phyloP scores from a whole-genome alignment of 2,888 invertebrate species.

The Eurytoma californica region DNA sequence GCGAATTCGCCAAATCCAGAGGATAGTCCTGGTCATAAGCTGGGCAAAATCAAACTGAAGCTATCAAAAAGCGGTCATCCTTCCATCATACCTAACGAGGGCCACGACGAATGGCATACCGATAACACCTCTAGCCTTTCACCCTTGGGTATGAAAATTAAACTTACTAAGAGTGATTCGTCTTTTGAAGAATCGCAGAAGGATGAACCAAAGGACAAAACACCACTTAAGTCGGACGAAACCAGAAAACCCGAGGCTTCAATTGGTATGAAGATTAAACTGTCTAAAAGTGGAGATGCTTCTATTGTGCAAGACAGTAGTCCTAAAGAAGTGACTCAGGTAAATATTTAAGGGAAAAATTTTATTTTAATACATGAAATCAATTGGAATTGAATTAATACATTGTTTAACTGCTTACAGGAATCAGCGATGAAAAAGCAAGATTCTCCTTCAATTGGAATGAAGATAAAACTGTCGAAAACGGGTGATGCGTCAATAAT shows the following conservation, averaged over 20 bases:
- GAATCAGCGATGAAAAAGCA: slow-evolving; percentile 43
- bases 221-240: slow-evolving; percentile 60
- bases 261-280: slow-evolving; percentile 71
- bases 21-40: slow-evolving; percentile 74
- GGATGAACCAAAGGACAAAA: slow-evolving; percentile 34
- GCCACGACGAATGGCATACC: slow-evolving; percentile 64
- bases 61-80: slow-evolving; percentile 76
- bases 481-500: slow-evolving; percentile 49
- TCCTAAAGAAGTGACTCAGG: slow-evolving; percentile 56
- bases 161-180: slow-evolving; percentile 66
- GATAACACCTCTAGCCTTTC: slow-evolving; percentile 64
- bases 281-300: slow-evolving; percentile 65
- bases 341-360: slow-evolving; percentile 6
- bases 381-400: neutral
- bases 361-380: neutral
- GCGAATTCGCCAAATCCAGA: slow-evolving; percentile 73
- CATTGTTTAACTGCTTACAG: slow-evolving; percentile 22
- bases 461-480: slow-evolving; percentile 55
- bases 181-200: slow-evolving; percentile 56
- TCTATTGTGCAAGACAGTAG: slow-evolving; percentile 61
- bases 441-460: slow-evolving; percentile 52
- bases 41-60: slow-evolving; percentile 78
- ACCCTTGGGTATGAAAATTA: slow-evolving; percentile 70
- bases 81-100: slow-evolving; percentile 67
- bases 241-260: slow-evolving; percentile 53